phyloP scores from a whole-genome alignment of 2,797 vertebrate species.

The Peromyscus eremicus region DNA sequence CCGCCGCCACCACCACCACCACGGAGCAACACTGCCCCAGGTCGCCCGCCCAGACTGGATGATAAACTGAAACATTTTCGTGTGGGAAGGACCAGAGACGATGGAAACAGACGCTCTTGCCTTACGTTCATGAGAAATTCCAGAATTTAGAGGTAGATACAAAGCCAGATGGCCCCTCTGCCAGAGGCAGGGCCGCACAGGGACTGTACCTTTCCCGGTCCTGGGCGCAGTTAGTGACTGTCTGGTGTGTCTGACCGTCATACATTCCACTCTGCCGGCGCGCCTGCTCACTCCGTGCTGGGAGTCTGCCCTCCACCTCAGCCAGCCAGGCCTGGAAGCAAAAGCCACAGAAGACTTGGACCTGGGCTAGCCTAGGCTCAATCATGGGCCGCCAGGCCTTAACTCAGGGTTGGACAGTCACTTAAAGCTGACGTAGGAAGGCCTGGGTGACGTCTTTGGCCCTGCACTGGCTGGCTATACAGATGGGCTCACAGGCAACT shows the following conservation, averaged over 20 bases:
- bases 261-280: slow-evolving; percentile 93
- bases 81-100: not conserved
- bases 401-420: not conserved
- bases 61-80: not conserved
- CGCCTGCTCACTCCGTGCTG: slow-evolving; percentile 88
- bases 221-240: slow-evolving; percentile 93
- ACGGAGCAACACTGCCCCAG: not conserved
- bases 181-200: slow-evolving; percentile 52
- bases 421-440: not conserved
- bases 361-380: not conserved
- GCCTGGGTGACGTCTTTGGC: not conserved
- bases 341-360: not conserved
- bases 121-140: not conserved
- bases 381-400: no score
- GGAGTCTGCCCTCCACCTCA: slow-evolving; percentile 92
- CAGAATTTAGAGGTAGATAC: not conserved
- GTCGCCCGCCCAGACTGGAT: not conserved
- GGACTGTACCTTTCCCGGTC: slow-evolving; percentile 98
- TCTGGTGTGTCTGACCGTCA: slow-evolving; percentile 90
- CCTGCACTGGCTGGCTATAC: not conserved
- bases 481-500: fast-evolving
- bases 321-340: slow-evolving; percentile 93
- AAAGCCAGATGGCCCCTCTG: not conserved
- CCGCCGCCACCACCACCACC: not conserved
- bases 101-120: not conserved